These are phyloP conservation scores for Pyrocoelia pectoralis DNA, from an alignment of 2,888 invertebrate species.

Conservation along the genomic window DNA sequence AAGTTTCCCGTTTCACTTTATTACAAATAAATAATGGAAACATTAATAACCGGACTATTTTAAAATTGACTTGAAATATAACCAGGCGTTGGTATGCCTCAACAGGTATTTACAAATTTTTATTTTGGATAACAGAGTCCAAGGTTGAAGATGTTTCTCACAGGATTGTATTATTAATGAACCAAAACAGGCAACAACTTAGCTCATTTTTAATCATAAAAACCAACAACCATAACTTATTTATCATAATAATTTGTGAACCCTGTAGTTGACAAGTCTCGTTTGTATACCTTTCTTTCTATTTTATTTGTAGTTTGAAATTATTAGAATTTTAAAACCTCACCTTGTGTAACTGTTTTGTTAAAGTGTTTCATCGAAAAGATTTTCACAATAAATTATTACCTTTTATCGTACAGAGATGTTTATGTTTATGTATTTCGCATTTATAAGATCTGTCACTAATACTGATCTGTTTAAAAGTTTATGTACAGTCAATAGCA, in stretches of 20 bases:
- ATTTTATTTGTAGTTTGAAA: constrained; percentile 24
- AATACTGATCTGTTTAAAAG: constrained; percentile 13
- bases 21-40: constrained; percentile 10
- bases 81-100: constrained; percentile 16
- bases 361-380: neutral
- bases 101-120: constrained; percentile 27
- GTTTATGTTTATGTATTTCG: neutral
- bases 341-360: neutral
- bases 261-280: constrained; percentile 44
- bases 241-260: constrained; percentile 49
- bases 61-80: constrained; percentile 22
- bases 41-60: constrained; percentile 15
- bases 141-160: constrained; percentile 42
- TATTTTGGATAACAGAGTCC: constrained; percentile 40
- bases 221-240: constrained; percentile 53
- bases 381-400: no score
- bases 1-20: neutral
- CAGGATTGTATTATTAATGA: constrained; percentile 49
- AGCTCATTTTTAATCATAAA: constrained; percentile 53
- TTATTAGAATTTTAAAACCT: constrained; percentile 6
- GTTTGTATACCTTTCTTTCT: constrained; percentile 39
- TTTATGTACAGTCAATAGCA: constrained; percentile 26
- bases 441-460: neutral
- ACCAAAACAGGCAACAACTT: constrained; percentile 49
- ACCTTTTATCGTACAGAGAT: neutral